Base-by-base conservation (phyloP, 2,888 invertebrate species). In the Macropis europaea region DNA sequence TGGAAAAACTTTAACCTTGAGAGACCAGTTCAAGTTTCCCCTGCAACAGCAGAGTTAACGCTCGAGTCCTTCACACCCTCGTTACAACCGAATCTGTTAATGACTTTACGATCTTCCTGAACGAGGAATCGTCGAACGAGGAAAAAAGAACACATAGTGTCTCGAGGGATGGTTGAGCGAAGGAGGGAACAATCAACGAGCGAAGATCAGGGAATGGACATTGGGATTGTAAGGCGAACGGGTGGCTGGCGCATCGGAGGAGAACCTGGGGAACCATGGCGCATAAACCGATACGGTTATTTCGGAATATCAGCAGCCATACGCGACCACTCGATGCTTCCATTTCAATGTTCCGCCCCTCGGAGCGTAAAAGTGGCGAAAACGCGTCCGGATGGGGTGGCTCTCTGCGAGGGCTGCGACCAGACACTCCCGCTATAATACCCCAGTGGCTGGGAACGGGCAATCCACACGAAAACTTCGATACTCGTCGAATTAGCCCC, bases 281-380 rank as follows among this genome's bases (percentile, higher is more conserved):
- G 79, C 76, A 85, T 86, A 85, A 86, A 83, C 82, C 82, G 79
- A 82, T 83, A 83, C 83, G 83, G 82, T 85, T 86, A 85, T 85
- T 84, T 77, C 83, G 77, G 81, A 88, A 87, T 85, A 87, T 88
- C 87, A 82, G 82, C 69, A 82, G 84, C 83, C 83, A 81, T 82
- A 82, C 79, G 81, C 81, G 82, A 79, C 85, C 82, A 82, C 77
- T 81, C 82, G 82, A 86, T 82, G 82, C 81, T 87, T 84, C 88
- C 87, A 84, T 88, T 89, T 87, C 88, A 86, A 88, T 88, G 86
- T 88, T 86, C 84, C 85, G 85, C 85, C 84, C 82, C 79, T 82
- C 77, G 79, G 79, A 85, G 87, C 87, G 84, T 87, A 86, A 88
- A 88, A 89, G 87, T 87, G 85, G 85, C 82, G 84, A 86, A 84